These are phyloP conservation scores for Eulithis testata DNA, from an alignment of 2,888 invertebrate genomes.

Conservation along the genomic window DNA sequence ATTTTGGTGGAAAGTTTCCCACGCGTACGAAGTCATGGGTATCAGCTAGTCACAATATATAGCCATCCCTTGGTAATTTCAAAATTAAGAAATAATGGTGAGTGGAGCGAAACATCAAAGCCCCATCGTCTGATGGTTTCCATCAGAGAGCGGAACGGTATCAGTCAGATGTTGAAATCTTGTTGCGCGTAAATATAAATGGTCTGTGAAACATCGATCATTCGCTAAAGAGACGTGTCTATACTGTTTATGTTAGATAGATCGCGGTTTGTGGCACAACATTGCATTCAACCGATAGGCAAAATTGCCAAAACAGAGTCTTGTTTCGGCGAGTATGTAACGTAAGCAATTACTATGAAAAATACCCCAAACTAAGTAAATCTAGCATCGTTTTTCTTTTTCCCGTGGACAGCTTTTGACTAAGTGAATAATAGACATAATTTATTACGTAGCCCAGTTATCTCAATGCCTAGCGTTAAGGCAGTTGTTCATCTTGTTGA, in stretches of 20 bases:
- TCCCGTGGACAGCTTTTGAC: background rate
- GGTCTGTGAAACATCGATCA: slow-evolving; percentile 64
- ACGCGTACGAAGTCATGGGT: no score
- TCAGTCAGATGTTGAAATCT: slow-evolving; percentile 55
- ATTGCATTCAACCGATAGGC: background rate
- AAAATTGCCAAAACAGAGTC: background rate
- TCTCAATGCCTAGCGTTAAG: slow-evolving; percentile 52
- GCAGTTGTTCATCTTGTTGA: slow-evolving; percentile 63
- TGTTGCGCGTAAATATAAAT: slow-evolving; percentile 60
- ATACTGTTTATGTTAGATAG: slow-evolving; percentile 30
- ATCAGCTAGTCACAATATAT: no score
- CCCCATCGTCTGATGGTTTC: slow-evolving; percentile 57
- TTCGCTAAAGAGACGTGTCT: slow-evolving; percentile 48
- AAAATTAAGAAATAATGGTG: slow-evolving; percentile 28
- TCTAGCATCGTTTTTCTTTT: background rate
- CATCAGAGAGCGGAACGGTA: slow-evolving; percentile 57
- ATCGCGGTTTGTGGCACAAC: slow-evolving; percentile 7
- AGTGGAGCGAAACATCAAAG: slow-evolving; percentile 62
- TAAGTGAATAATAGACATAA: slow-evolving; percentile 3
- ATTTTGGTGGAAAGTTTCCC: no score
- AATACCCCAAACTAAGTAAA: background rate
- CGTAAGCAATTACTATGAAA: background rate
- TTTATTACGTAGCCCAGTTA: slow-evolving; percentile 30
- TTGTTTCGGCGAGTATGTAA: no score
- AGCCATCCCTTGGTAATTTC: background rate